Percentiles rank a stretch among this genome's conserved stretches.
Evolutionary conservation across 35 echinoderm and acorn worm genomes (phyloP).

Genomic region (Apostichopus parvimensis): DNA sequence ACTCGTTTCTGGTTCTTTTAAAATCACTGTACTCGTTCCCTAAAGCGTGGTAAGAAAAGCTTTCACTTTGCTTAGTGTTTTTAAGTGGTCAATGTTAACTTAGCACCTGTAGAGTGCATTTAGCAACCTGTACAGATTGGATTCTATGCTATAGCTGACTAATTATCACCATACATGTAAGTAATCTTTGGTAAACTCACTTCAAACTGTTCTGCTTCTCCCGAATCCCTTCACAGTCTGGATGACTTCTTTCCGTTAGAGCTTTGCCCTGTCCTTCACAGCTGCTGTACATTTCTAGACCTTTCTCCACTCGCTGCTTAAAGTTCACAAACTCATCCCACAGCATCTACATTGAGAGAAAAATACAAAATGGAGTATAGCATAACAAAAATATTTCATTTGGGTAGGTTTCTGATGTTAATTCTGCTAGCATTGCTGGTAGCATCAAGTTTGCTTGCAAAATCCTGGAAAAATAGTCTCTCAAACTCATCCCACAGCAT

Average conservation of each 20-base stretch:
- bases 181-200: constrained; percentile 50
- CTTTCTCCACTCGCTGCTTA: constrained; percentile 64
- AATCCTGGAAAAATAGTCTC: too few species aligned
- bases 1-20: too few species aligned
- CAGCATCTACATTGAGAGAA: constrained; percentile 6
- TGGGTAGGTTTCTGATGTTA: too few species aligned
- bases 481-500: constrained; percentile 82
- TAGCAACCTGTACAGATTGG: too few species aligned
- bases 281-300: constrained; percentile 64
- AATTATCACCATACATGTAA: not conserved
- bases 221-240: constrained; percentile 55
- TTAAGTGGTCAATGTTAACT: too few species aligned
- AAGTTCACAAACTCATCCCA: constrained; percentile 87
- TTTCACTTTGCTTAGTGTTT: too few species aligned
- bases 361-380: not conserved
- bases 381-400: not conserved
- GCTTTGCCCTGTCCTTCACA: constrained; percentile 75
- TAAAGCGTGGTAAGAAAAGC: too few species aligned
- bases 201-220: constrained; percentile 92
- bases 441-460: too few species aligned
- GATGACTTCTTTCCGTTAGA: constrained; percentile 65
- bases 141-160: too few species aligned
- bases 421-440: too few species aligned
- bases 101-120: too few species aligned
- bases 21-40: too few species aligned